A percentile compares a stretch with the other conserved stretches of the same genome.
These are phyloP conservation scores for Stegophylla sp. DNA, from an alignment of 2,888 invertebrate species.

Conservation along the genomic window DNA sequence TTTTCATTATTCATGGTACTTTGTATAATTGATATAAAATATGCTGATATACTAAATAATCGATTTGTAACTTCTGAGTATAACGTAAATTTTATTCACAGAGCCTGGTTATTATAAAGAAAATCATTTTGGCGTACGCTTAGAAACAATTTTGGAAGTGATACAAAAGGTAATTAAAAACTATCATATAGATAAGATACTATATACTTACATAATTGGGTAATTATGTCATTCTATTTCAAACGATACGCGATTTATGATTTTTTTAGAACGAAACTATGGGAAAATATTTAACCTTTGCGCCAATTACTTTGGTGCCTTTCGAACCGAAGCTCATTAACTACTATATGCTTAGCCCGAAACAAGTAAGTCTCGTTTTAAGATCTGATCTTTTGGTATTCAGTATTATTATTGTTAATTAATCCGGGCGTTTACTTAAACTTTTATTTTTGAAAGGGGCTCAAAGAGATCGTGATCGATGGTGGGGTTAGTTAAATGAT, in stretches of 20 bases:
- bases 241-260: no score
- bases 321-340: conserved; percentile 87
- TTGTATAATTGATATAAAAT: no score
- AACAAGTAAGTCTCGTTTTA: conserved; percentile 72
- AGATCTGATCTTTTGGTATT: no score
- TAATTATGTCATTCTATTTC: no score
- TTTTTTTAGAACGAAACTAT: conserved; percentile 63
- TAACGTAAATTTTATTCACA: conserved; percentile 63
- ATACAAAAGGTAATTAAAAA: conserved; percentile 64
- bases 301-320: conserved; percentile 83
- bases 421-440: no score
- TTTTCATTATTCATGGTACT: no score
- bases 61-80: no score
- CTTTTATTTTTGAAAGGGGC: no score
- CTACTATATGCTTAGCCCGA: conserved; percentile 74
- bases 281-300: conserved; percentile 75
- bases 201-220: neutral
- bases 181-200: neutral
- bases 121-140: conserved; percentile 82
- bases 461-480: no score
- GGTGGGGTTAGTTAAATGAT: no score
- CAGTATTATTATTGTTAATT: no score
- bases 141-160: conserved; percentile 85
- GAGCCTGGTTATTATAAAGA: conserved; percentile 90
- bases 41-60: no score